A percentile compares a stretch with the other conserved stretches of the same genome.
Conservation (phyloP, 2,113 vertebrate genomes). For the Myotis davidii region DNA sequence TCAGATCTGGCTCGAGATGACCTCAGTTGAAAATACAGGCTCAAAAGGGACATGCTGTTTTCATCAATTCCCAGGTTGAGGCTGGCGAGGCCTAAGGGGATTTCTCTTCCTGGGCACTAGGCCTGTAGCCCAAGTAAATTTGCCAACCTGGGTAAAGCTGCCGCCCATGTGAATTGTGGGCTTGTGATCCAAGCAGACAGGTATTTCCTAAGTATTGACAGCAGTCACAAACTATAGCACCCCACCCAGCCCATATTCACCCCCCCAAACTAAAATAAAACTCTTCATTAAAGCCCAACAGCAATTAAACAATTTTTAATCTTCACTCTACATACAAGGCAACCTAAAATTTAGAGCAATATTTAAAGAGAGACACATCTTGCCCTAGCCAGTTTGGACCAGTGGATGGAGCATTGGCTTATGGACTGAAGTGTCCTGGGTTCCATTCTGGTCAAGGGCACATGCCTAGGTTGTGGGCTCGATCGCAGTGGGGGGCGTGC, state of each 20-base stretch:
- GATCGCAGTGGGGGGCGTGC: too few species aligned
- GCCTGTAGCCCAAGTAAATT: background rate
- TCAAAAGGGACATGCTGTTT: background rate
- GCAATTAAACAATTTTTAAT: slow-evolving; percentile 44
- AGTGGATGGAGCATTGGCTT: too few species aligned
- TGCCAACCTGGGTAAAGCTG: background rate
- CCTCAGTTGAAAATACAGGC: background rate
- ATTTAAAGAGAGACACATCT: slow-evolving; percentile 33
- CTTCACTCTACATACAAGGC: background rate
- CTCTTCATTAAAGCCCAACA: slow-evolving; percentile 24
- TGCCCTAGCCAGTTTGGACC: too few species aligned
- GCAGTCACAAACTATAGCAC: background rate
- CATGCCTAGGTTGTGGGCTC: too few species aligned
- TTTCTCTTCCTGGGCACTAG: background rate
- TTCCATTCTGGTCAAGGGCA: too few species aligned
- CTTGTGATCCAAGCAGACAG: background rate
- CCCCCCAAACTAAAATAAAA: slow-evolving; percentile 41
- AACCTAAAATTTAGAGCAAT: slow-evolving; percentile 55
- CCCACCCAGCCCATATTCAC: background rate
- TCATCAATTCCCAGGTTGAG: background rate
- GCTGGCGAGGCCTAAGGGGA: background rate
- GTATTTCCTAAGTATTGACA: slow-evolving; percentile 24
- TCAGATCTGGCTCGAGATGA: background rate
- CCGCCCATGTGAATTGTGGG: background rate
- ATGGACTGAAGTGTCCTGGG: too few species aligned